Conservation (phyloP, 2,888 invertebrate species). For the Ormia ochracea region DNA sequence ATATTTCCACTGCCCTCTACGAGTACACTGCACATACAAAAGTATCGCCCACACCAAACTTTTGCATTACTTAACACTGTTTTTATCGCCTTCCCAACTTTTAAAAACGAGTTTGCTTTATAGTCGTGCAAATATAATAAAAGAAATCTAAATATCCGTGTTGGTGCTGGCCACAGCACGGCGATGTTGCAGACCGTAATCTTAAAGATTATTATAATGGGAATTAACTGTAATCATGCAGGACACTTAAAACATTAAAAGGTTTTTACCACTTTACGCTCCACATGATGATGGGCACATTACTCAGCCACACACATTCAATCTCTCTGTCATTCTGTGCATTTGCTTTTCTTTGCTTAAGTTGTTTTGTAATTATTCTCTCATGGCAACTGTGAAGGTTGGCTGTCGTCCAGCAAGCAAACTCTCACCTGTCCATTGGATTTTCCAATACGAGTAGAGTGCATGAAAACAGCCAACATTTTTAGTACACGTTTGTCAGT, state of each 20-base stretch:
- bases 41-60: not conserved
- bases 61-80: not conserved
- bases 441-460: not conserved
- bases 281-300: conserved; percentile 12
- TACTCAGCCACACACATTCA: not conserved
- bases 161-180: conserved; percentile 18
- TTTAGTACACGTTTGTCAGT: too few relatives aligned
- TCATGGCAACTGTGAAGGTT: not conserved
- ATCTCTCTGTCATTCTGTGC: not conserved
- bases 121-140: not conserved
- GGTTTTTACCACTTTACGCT: conserved; percentile 9
- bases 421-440: not conserved
- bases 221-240: conserved; percentile 54
- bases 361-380: conserved; percentile 10
- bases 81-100: conserved; percentile 23
- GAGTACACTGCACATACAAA: not conserved
- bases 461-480: too few relatives aligned
- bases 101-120: conserved; percentile 24
- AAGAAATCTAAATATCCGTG: conserved; percentile 10
- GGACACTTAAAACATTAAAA: conserved; percentile 47
- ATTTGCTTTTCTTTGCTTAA: not conserved
- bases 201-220: conserved; percentile 36
- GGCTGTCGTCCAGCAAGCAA: not conserved
- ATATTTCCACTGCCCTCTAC: too few relatives aligned
- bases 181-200: conserved; percentile 7